Evolutionary conservation across 1,140 invertebrate species (phyloP).

Genomic region (Danaus melanippus): DNA sequence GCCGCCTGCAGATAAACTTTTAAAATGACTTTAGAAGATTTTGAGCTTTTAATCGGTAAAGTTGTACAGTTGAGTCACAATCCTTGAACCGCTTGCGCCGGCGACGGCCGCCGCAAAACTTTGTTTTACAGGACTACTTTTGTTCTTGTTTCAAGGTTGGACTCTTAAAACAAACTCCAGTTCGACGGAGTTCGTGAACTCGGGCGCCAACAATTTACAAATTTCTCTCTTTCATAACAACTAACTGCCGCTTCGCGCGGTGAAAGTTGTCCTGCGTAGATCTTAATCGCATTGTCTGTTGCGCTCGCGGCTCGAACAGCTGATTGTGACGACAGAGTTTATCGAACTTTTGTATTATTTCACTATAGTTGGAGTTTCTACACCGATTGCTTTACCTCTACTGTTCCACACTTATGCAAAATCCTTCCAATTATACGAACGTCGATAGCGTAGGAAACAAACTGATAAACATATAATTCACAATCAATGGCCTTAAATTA

Average conservation of each 20-base stretch:
- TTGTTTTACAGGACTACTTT: constrained; percentile 75
- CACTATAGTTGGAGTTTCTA: constrained; percentile 6
- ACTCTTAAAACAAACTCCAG: constrained; percentile 74
- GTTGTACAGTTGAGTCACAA: constrained; percentile 73
- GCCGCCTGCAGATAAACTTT: constrained; percentile 72
- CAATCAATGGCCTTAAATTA: no score
- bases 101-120: constrained; percentile 72
- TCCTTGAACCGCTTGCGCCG: constrained; percentile 74
- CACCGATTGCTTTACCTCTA: not conserved
- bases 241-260: constrained; percentile 71
- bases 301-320: constrained; percentile 66
- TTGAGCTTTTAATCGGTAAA: constrained; percentile 75
- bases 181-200: constrained; percentile 73
- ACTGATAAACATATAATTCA: no score
- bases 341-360: constrained; percentile 53
- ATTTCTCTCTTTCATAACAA: constrained; percentile 74
- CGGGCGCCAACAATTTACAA: constrained; percentile 74
- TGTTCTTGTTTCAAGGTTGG: constrained; percentile 74
- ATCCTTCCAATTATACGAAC: no score
- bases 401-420: not conserved
- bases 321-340: constrained; percentile 62
- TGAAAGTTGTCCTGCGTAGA: constrained; percentile 72
- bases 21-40: constrained; percentile 75
- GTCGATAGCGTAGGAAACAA: no score
- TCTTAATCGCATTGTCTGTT: constrained; percentile 71